These are phyloP conservation scores for Lysandra coridon DNA, from an alignment of 2,888 invertebrate genomes.

Conservation along the genomic window DNA sequence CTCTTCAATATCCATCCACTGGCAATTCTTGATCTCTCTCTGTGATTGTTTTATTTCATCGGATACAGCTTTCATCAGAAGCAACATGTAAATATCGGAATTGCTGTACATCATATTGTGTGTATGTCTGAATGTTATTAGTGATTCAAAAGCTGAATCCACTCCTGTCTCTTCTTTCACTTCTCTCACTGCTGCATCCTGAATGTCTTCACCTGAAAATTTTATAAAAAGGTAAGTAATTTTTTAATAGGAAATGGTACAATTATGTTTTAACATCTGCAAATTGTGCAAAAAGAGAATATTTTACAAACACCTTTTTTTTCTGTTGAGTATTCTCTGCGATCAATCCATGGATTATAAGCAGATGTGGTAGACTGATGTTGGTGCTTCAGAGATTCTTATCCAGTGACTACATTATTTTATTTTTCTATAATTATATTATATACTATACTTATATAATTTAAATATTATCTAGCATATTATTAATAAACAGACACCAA, in stretches of 20 bases:
- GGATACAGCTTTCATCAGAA: constrained; percentile 85
- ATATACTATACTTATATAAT: neutral
- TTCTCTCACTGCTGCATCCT: constrained; percentile 90
- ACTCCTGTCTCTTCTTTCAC: constrained; percentile 95
- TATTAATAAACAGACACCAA: constrained; percentile 50
- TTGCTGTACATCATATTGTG: constrained; percentile 89
- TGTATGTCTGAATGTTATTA: constrained; percentile 89
- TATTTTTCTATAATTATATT: no score
- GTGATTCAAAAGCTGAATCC: constrained; percentile 84
- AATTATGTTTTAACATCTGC: neutral
- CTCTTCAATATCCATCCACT: constrained; percentile 91
- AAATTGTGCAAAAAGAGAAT: no score
- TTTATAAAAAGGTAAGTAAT: constrained; percentile 8
- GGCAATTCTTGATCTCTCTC: constrained; percentile 87
- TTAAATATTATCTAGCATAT: neutral
- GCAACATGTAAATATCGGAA: constrained; percentile 92
- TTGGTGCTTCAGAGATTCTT: no score
- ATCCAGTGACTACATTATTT: no score
- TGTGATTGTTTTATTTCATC: constrained; percentile 83
- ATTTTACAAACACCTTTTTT: no score
- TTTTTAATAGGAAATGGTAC: neutral
- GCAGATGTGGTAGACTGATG: no score
- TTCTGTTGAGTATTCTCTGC: no score
- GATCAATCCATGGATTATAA: no score
- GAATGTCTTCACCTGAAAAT: constrained; percentile 87